These are phyloP conservation scores for Pygoscelis adeliae DNA, from an alignment of 2,113 vertebrate genomes.

Conservation along the genomic window DNA sequence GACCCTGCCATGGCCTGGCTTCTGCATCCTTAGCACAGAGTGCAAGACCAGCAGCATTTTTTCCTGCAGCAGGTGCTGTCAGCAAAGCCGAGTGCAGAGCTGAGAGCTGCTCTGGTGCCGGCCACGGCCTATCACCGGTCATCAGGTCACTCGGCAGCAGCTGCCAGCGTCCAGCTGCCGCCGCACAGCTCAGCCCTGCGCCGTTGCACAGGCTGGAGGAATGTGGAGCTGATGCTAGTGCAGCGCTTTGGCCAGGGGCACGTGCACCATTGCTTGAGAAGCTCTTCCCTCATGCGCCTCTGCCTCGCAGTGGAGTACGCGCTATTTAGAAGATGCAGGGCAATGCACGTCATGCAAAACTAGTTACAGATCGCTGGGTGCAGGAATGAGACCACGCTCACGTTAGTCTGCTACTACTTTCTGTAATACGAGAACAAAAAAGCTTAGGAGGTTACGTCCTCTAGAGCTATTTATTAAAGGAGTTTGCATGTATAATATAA, in stretches of 20 bases:
- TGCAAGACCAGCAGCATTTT: not conserved
- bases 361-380: not conserved
- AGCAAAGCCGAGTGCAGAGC: not conserved
- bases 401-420: not conserved
- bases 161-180: not conserved
- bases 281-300: not conserved
- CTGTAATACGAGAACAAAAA: not conserved
- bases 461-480: not conserved
- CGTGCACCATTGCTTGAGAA: not conserved
- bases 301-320: fast-evolving
- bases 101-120: not conserved
- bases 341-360: not conserved
- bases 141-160: fast-evolving
- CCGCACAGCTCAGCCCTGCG: fast-evolving
- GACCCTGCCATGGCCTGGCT: not conserved
- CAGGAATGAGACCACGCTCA: not conserved
- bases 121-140: fast-evolving
- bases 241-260: not conserved
- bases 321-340: not conserved
- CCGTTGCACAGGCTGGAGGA: not conserved
- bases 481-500: not conserved
- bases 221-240: not conserved
- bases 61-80: not conserved
- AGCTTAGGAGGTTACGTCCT: not conserved
- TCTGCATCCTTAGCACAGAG: not conserved